Evolutionary conservation across 2,113 vertebrate species (phyloP), one percentile per base, ranked within the genome.

Genomic region (Gobiocypris rarus): DNA sequence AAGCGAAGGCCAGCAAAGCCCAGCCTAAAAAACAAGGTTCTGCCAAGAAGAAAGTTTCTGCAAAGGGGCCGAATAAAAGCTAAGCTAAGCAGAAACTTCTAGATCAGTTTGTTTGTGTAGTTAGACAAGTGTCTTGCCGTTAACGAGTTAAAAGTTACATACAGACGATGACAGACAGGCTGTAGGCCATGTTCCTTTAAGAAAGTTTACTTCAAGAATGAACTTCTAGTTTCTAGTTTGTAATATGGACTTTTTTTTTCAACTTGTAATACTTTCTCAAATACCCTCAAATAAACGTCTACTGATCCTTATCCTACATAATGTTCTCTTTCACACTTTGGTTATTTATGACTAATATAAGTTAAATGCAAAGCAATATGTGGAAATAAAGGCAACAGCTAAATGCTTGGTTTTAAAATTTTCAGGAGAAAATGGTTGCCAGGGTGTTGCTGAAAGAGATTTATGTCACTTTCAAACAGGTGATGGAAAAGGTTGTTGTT

Each of bases 401-500:
- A 63, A 63, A 28, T 4, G n/a, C n/a, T 63, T 0, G 5, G 17
- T 52, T 52, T 17, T 17, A 10, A 13, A 48, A 13, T 52, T 17
- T 52, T 52, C 52, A 7, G 52, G 52, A 54, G 52, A 54, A 54
- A 54, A 54, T 7, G 17, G 17, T 19, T 54, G 17, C 5, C 17
- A 17, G 15, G 50, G 1, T 0, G 6, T 54, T 19, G 17, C 50
- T 52, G 17, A 99, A 99, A 54, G 96, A 99, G 78, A 96, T 98
- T 84, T 99, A 97, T 78, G 89, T 91, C 83, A 95, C 92, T 6
- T 98, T 99, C 93, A 98, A 97, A 89, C 94, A 96, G 87, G 97
- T 99, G 92, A 99, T 99, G 98, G 96, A 99, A 14, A 96, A 85
- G 98, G 98, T 83, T 92, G 95, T 95, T 85, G n/a, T 50, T 17